Conservation (phyloP, 1,140 invertebrate genomes). For the Lucilia cuprina region DNA sequence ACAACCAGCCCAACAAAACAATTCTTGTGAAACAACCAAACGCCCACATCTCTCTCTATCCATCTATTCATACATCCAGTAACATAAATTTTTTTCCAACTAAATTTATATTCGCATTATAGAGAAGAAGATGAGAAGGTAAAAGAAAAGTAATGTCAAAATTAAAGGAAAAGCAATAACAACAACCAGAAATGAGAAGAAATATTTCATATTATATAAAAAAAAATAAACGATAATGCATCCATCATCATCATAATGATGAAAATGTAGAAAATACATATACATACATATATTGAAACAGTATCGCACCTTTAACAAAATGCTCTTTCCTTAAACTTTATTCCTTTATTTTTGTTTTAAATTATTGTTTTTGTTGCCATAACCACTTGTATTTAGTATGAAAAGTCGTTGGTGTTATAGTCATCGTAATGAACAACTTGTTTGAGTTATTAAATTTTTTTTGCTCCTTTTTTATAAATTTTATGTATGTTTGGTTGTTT, state of each 20-base stretch:
- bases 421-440: conserved; percentile 6
- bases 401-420: not conserved
- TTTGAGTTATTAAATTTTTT: not conserved
- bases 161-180: too few species aligned
- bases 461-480: not conserved
- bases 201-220: not conserved
- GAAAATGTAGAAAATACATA: not conserved
- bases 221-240: not conserved
- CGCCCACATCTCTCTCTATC: not conserved
- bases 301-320: not conserved
- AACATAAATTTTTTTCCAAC: not conserved
- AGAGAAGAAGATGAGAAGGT: too few species aligned
- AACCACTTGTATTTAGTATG: not conserved
- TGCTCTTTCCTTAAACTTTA: not conserved
- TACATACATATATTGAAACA: not conserved
- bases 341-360: not conserved
- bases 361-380: not conserved
- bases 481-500: not conserved
- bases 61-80: not conserved
- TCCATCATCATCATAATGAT: not conserved
- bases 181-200: not conserved
- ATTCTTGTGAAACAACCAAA: too few species aligned
- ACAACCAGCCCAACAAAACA: not conserved
- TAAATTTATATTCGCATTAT: not conserved
- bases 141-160: too few species aligned